Percentiles rank a stretch among this genome's conserved stretches.
Conservation (phyloP, 2,797 vertebrate genomes). For the Manis javanica region DNA sequence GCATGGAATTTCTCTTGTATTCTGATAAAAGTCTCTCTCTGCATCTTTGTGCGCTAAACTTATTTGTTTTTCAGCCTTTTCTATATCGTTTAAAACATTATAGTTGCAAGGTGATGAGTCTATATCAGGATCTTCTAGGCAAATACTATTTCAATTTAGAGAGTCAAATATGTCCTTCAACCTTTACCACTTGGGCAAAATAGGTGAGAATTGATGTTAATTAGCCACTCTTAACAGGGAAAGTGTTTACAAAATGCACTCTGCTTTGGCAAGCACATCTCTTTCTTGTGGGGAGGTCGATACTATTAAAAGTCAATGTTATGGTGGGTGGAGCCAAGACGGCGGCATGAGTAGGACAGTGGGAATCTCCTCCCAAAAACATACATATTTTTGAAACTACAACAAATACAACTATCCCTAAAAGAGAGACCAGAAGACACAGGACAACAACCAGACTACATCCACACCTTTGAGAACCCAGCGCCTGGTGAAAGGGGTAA, state of each 20-base stretch:
- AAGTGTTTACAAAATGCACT: background rate
- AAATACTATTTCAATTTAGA: background rate
- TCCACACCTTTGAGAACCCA: too few species aligned
- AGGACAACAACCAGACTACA: too few species aligned
- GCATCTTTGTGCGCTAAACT: background rate
- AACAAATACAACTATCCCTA: too few species aligned
- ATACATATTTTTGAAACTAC: too few species aligned
- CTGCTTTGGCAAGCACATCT: background rate
- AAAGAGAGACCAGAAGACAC: too few species aligned
- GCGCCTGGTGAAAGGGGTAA: too few species aligned
- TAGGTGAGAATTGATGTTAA: background rate
- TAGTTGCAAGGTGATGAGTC: background rate
- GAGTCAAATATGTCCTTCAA: background rate
- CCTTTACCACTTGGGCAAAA: background rate
- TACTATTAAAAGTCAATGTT: slow-evolving; percentile 54
- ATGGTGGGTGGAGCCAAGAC: too few species aligned
- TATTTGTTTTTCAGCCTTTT: background rate
- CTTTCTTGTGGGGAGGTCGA: background rate
- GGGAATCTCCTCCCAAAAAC: too few species aligned
- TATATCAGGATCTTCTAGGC: background rate
- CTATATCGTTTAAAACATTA: background rate
- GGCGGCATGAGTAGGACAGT: too few species aligned
- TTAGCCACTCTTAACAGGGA: background rate
- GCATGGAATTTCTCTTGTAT: background rate
- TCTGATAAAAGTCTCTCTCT: background rate